phyloP scores from a whole-genome alignment of 2,888 invertebrate species.

The Mylabris sibirica region DNA sequence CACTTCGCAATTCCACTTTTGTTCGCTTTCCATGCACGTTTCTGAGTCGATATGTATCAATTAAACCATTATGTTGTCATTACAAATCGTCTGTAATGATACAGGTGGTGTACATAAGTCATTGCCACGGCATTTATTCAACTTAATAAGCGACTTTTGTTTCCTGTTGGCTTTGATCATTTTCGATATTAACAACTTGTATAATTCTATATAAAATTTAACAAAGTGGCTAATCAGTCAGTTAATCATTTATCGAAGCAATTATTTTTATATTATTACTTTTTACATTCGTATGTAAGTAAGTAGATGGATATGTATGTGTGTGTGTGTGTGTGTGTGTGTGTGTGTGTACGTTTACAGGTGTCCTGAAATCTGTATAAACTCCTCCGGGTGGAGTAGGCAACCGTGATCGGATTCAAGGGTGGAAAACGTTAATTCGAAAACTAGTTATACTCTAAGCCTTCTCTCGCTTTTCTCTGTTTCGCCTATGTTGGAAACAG shows the following conservation, averaged over 20 bases:
- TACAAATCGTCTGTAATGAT: slow-evolving; percentile 57
- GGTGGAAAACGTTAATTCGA: slow-evolving; percentile 51
- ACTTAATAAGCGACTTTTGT: slow-evolving; percentile 45
- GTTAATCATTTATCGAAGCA: neutral
- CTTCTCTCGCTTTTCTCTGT: slow-evolving; percentile 11
- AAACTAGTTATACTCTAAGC: slow-evolving; percentile 57
- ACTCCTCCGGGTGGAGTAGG: neutral
- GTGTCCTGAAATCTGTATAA: neutral
- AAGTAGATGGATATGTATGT: no score
- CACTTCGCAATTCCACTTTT: slow-evolving; percentile 48
- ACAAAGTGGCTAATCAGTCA: neutral
- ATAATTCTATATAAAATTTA: neutral
- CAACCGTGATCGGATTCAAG: slow-evolving; percentile 6
- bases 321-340: no score
- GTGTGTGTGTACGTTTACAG: neutral
- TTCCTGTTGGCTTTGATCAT: slow-evolving; percentile 40
- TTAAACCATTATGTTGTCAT: slow-evolving; percentile 59
- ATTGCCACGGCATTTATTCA: slow-evolving; percentile 41
- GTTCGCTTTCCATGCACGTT: slow-evolving; percentile 46
- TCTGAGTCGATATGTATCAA: slow-evolving; percentile 53
- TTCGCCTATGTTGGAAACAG: slow-evolving; percentile 42
- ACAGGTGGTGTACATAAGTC: slow-evolving; percentile 53
- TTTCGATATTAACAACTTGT: slow-evolving; percentile 28
- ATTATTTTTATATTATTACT: neutral
- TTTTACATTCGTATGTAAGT: no score